Percentiles rank a stretch among this genome's conserved stretches.
Conservation (phyloP, 2,113 vertebrate genomes). For the Myanophis thanlyinensis region DNA sequence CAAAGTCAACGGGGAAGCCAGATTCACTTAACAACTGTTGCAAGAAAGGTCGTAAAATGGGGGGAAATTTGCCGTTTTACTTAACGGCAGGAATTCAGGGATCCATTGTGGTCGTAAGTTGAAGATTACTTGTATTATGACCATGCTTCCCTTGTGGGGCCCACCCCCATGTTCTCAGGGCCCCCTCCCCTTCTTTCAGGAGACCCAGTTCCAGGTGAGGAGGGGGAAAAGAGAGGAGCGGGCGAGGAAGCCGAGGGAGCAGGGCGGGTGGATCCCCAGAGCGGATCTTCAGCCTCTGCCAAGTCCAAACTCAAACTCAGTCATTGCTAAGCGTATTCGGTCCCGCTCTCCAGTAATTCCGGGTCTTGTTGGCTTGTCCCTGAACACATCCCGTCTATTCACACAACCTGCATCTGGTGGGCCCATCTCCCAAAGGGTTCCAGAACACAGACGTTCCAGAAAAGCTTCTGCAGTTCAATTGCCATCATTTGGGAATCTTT, state of each 20-base stretch:
- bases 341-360: not conserved
- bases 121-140: not conserved
- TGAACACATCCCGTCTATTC: not conserved
- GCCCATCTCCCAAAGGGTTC: not conserved
- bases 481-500: not conserved
- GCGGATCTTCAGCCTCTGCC: not conserved
- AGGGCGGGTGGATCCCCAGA: not conserved
- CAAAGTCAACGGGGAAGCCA: not conserved
- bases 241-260: not conserved
- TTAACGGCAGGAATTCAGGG: not conserved
- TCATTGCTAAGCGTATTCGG: not conserved
- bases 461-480: not conserved
- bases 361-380: not conserved
- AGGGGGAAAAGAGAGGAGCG: not conserved
- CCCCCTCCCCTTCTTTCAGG: not conserved
- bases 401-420: not conserved
- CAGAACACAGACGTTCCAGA: not conserved
- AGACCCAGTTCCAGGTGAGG: not conserved
- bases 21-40: not conserved
- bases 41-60: not conserved
- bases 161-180: not conserved
- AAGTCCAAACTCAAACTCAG: not conserved
- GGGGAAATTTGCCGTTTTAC: not conserved
- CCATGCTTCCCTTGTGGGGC: not conserved
- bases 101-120: rapidly evolving